Evolutionary conservation across 2,797 vertebrate genomes (phyloP).

Genomic region (Meda fulgida): DNA sequence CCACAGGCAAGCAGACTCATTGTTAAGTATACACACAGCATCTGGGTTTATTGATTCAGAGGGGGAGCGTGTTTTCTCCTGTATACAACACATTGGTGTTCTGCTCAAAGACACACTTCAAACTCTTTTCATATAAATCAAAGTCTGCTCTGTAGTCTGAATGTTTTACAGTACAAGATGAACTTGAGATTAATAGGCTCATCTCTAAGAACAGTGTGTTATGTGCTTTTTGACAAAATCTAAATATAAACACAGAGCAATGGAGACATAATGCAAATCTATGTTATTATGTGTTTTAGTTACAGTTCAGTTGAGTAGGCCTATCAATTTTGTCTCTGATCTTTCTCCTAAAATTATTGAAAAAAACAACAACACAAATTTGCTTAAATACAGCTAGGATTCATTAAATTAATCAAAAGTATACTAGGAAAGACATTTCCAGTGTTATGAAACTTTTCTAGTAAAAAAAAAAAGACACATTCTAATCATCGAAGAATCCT

Average conservation of each 20-base stretch:
- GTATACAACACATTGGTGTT: constrained; percentile 23
- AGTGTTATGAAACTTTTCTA: background rate
- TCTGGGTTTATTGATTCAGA: constrained; percentile 35
- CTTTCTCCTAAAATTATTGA: background rate
- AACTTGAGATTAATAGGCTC: constrained; percentile 8
- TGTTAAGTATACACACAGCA: constrained; percentile 23
- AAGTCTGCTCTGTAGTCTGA: background rate
- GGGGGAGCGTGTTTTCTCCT: constrained; percentile 9
- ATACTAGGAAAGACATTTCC: background rate
- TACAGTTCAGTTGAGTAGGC: too few species aligned
- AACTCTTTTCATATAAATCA: background rate
- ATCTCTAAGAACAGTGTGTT: background rate
- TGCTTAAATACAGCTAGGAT: background rate
- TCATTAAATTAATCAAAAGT: background rate
- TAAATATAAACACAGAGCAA: background rate
- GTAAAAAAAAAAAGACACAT: too few species aligned
- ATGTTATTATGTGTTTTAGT: background rate
- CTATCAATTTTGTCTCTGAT: too few species aligned
- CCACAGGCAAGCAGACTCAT: constrained; percentile 9
- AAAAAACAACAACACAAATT: background rate
- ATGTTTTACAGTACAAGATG: background rate
- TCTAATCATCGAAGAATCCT: background rate
- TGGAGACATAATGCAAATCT: background rate
- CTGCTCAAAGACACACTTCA: constrained; percentile 19
- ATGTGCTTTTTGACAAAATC: background rate